These are phyloP conservation scores for Oscheius sp. DNA, from an alignment of 2,888 invertebrate genomes.

Conservation along the genomic window DNA sequence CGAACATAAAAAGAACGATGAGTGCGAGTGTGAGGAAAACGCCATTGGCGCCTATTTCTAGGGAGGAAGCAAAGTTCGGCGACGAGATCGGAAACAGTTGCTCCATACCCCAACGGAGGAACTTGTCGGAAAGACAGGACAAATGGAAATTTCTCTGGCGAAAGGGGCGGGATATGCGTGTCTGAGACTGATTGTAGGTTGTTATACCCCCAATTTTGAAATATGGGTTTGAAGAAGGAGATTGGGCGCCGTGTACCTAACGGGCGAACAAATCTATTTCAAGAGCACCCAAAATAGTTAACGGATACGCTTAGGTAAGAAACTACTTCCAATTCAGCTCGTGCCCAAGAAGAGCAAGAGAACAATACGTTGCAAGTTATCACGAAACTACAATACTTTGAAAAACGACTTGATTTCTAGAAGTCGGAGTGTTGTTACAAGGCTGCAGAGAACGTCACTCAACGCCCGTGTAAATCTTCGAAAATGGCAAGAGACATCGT, in stretches of 20 bases:
- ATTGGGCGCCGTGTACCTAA: too few relatives aligned
- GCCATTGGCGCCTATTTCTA: slow-evolving; percentile 7
- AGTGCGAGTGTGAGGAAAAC: neutral
- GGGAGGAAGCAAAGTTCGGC: neutral
- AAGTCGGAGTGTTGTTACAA: too few relatives aligned
- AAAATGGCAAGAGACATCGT: slow-evolving; percentile 19
- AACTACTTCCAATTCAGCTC: too few relatives aligned
- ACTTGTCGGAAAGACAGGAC: neutral
- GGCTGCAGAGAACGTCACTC: slow-evolving; percentile 12
- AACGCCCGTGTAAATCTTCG: slow-evolving; percentile 22
- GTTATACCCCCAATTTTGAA: neutral
- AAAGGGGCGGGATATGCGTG: neutral
- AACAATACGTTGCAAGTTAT: too few relatives aligned
- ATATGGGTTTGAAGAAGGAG: too few relatives aligned
- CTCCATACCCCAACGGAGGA: neutral
- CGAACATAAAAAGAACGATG: slow-evolving; percentile 13
- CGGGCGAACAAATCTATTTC: too few relatives aligned
- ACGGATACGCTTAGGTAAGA: too few relatives aligned
- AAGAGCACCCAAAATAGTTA: too few relatives aligned
- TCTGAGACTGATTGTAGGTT: slow-evolving; percentile 8
- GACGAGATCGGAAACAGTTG: slow-evolving; percentile 4
- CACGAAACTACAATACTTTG: too few relatives aligned
- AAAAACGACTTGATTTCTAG: too few relatives aligned
- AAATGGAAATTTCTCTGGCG: neutral
- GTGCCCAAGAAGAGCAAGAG: too few relatives aligned